Percentiles rank a stretch among this genome's conserved stretches.
Conservation (phyloP, 2,113 vertebrate species). For the Carassius carassius region DNA sequence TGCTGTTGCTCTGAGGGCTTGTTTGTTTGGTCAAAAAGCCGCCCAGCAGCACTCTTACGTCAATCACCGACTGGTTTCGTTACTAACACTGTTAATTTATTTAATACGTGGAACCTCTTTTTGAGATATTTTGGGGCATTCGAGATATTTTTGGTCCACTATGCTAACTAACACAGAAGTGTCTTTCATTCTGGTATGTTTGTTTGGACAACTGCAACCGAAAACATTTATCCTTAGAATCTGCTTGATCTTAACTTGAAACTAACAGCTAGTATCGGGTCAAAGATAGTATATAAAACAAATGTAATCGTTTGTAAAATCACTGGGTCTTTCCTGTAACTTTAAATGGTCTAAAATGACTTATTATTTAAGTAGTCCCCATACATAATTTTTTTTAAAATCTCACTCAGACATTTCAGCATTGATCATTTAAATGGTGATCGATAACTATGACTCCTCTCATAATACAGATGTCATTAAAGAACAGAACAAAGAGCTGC, state of each 20-base stretch:
- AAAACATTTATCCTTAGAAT: neutral
- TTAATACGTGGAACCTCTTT: neutral
- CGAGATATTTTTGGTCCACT: neutral
- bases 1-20: neutral
- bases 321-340: neutral
- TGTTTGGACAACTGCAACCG: neutral
- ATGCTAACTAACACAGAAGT: neutral
- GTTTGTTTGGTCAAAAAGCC: slow-evolving; percentile 26
- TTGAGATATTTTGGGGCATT: neutral
- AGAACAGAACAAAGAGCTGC: slow-evolving; percentile 86
- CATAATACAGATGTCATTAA: slow-evolving; percentile 83
- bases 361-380: neutral
- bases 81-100: neutral
- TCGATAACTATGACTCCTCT: slow-evolving; percentile 39
- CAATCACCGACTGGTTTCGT: slow-evolving; percentile 2
- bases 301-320: neutral
- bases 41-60: slow-evolving; percentile 5
- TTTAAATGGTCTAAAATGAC: neutral
- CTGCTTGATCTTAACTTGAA: neutral
- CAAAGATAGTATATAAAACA: neutral
- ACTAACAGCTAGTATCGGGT: neutral
- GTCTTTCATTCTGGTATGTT: neutral
- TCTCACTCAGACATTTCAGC: neutral
- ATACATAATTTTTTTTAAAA: neutral
- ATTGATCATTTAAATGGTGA: neutral